Conservation (phyloP, 1,140 invertebrate genomes). For the Drosophila serrata region DNA sequence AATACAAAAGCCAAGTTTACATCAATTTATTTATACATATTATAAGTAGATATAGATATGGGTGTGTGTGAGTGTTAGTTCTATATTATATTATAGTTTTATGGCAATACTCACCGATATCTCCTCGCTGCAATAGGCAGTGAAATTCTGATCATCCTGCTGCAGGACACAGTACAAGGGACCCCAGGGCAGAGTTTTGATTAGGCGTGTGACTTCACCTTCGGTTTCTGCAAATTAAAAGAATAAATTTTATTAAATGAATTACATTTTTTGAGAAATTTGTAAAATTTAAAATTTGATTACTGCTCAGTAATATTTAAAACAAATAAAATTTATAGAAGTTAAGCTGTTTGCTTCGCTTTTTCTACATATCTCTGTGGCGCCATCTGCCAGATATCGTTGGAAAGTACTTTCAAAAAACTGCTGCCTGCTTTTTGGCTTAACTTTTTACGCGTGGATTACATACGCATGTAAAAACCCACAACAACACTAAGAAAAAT, state of each 20-base stretch:
- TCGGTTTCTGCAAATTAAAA: slow-evolving; percentile 70
- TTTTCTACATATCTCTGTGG: neutral
- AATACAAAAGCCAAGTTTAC: slow-evolving; percentile 40
- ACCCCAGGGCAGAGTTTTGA: slow-evolving; percentile 89
- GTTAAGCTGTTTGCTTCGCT: too few relatives aligned
- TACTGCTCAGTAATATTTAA: too few relatives aligned
- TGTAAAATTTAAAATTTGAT: neutral
- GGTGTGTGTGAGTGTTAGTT: slow-evolving; percentile 4
- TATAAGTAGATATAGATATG: neutral
- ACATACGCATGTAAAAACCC: neutral
- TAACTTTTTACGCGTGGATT: slow-evolving; percentile 1
- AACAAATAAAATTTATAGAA: too few relatives aligned
- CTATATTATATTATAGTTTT: slow-evolving; percentile 3
- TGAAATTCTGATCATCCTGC: slow-evolving; percentile 93
- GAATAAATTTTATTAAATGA: neutral
- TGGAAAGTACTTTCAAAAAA: slow-evolving; percentile 11
- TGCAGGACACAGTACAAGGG: slow-evolving; percentile 95
- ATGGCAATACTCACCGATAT: slow-evolving; percentile 88
- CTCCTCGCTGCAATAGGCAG: slow-evolving; percentile 94
- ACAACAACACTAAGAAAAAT: slow-evolving; percentile 8
- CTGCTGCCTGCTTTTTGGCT: slow-evolving; percentile 50
- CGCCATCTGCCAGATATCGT: slow-evolving; percentile 32
- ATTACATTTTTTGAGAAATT: neutral
- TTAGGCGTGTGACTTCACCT: slow-evolving; percentile 72
- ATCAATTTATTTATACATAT: slow-evolving; percentile 14